Conservation (phyloP, 2,888 invertebrate species). For the Trachelus stipa region DNA sequence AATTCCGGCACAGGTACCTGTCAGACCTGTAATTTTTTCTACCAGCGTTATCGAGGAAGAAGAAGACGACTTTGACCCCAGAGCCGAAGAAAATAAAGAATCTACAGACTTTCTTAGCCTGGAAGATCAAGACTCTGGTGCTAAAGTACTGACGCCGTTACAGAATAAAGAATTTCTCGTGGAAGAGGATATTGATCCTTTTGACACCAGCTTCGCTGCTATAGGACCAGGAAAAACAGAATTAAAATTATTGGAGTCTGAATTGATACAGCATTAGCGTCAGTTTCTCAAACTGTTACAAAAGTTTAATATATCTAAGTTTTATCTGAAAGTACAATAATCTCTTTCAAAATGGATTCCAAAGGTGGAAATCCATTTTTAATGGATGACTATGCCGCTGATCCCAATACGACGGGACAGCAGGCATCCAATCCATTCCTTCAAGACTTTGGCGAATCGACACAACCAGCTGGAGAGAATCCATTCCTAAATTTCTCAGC, state of each 20-base stretch:
- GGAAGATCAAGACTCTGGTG: constrained; percentile 68
- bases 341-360: constrained; percentile 69
- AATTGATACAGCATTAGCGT: constrained; percentile 70
- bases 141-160: constrained; percentile 62
- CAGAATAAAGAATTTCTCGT: constrained; percentile 58
- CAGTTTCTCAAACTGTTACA: not conserved
- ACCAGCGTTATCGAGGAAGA: constrained; percentile 16
- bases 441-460: constrained; percentile 62
- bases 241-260: constrained; percentile 81
- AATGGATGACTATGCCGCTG: constrained; percentile 74
- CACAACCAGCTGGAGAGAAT: constrained; percentile 52
- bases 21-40: constrained; percentile 44
- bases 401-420: constrained; percentile 71
- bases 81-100: constrained; percentile 61
- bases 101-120: constrained; percentile 67
- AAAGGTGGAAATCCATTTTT: constrained; percentile 83
- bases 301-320: constrained; percentile 4
- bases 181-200: constrained; percentile 77
- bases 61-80: constrained; percentile 69
- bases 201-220: constrained; percentile 84
- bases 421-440: constrained; percentile 77
- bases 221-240: constrained; percentile 83
- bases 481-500: constrained; percentile 57
- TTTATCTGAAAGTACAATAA: constrained; percentile 19
- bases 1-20: constrained; percentile 65